phyloP scores from a whole-genome alignment of 2,888 invertebrate genomes.

The Parascotia fuliginaria region DNA sequence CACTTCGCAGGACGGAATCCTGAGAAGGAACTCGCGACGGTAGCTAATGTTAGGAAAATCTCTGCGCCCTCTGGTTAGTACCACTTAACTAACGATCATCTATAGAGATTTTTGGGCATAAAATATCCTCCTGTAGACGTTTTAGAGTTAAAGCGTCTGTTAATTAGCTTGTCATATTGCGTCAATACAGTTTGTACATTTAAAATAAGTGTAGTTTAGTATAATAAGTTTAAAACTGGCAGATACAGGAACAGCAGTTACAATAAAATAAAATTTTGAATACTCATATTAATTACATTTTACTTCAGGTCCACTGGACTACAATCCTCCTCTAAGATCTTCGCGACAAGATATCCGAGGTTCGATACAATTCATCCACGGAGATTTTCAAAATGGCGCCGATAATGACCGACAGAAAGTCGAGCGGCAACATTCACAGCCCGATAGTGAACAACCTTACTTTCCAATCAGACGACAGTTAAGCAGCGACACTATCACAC shows the following conservation, averaged over 20 bases:
- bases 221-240: too few relatives aligned
- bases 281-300: not conserved
- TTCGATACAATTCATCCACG: conserved; percentile 89
- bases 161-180: too few relatives aligned
- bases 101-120: too few relatives aligned
- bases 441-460: conserved; percentile 56
- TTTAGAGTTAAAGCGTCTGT: too few relatives aligned
- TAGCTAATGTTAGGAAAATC: conserved; percentile 76
- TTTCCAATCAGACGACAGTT: conserved; percentile 83
- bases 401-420: conserved; percentile 64
- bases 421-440: conserved; percentile 87
- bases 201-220: too few relatives aligned
- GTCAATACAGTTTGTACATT: too few relatives aligned
- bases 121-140: too few relatives aligned
- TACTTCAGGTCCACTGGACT: conserved; percentile 83
- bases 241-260: too few relatives aligned
- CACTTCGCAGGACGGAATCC: conserved; percentile 94
- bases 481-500: conserved; percentile 85
- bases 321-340: conserved; percentile 90
- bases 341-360: conserved; percentile 91
- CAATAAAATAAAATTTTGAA: not conserved
- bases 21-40: conserved; percentile 89
- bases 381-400: conserved; percentile 77
- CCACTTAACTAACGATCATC: too few relatives aligned
- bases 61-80: conserved; percentile 82